Evolutionary conservation across 2,797 vertebrate species (phyloP).

Genomic region (Dipus sagitta): DNA sequence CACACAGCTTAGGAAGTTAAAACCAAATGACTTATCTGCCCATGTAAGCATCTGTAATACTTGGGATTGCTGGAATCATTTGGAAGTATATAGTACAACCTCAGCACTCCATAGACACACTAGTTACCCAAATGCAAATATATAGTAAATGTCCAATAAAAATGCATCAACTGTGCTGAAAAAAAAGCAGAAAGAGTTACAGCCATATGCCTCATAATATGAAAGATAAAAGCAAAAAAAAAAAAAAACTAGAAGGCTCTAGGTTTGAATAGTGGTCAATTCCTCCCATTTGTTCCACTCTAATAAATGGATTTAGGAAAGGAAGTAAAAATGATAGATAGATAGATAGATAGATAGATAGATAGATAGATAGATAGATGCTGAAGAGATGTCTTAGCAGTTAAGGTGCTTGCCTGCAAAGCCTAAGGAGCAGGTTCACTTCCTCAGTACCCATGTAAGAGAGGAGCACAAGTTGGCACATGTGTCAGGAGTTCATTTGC

Average conservation of each 20-base stretch:
- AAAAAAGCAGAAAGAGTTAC: neutral
- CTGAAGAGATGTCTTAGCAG: too few relatives aligned
- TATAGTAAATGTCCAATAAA: neutral
- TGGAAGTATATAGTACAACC: neutral
- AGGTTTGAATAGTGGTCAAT: neutral
- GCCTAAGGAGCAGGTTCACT: too few relatives aligned
- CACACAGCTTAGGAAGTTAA: constrained; percentile 13
- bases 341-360: too few relatives aligned
- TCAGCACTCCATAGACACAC: neutral
- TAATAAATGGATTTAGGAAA: neutral
- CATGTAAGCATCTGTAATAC: neutral
- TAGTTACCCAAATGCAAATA: constrained; percentile 18
- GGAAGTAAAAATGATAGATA: neutral
- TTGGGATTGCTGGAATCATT: neutral
- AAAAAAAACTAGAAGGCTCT: neutral
- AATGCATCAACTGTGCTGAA: neutral
- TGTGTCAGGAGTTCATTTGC: too few relatives aligned
- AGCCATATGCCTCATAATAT: neutral
- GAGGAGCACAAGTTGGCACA: too few relatives aligned
- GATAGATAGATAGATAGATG: too few relatives aligned
- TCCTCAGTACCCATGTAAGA: too few relatives aligned
- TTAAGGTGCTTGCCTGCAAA: too few relatives aligned
- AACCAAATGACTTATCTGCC: neutral
- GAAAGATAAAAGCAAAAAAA: neutral
- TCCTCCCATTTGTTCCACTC: neutral